These are phyloP conservation scores for Subacronicta megacephala DNA, from an alignment of 2,888 invertebrate species.

Conservation along the genomic window DNA sequence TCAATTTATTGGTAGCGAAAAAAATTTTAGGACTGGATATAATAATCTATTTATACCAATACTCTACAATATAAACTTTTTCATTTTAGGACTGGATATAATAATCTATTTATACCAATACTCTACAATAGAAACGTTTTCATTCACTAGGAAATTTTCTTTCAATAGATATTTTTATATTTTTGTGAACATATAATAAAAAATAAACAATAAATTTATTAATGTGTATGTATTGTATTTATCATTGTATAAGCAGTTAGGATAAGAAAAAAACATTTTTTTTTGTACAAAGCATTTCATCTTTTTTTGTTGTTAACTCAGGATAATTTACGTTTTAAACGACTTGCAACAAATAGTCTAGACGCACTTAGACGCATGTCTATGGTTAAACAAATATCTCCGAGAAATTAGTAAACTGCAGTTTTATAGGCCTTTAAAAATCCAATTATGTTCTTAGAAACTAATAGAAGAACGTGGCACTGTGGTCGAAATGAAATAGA, in stretches of 20 bases:
- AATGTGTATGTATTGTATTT: no score
- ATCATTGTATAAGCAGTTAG: no score
- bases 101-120: not conserved
- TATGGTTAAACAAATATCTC: slow-evolving; percentile 22
- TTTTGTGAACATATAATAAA: no score
- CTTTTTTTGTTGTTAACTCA: not conserved
- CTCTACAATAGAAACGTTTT: not conserved
- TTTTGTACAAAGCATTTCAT: not conserved
- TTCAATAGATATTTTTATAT: no score
- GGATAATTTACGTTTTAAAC: slow-evolving; percentile 11
- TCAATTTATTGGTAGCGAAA: slow-evolving; percentile 42
- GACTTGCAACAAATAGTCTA: not conserved
- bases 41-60: not conserved
- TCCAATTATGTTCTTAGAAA: slow-evolving; percentile 40
- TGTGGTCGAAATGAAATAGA: slow-evolving; percentile 56
- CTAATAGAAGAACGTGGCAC: slow-evolving; percentile 35
- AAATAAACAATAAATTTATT: no score
- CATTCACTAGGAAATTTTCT: no score
- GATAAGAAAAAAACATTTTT: no score
- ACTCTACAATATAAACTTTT: not conserved
- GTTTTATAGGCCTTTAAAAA: slow-evolving; percentile 32
- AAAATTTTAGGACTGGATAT: not conserved
- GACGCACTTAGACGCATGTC: not conserved
- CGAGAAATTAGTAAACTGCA: slow-evolving; percentile 14
- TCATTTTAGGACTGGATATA: not conserved